These are phyloP conservation scores for Halictus ligatus DNA, from an alignment of 2,888 invertebrate genomes.

Conservation along the genomic window DNA sequence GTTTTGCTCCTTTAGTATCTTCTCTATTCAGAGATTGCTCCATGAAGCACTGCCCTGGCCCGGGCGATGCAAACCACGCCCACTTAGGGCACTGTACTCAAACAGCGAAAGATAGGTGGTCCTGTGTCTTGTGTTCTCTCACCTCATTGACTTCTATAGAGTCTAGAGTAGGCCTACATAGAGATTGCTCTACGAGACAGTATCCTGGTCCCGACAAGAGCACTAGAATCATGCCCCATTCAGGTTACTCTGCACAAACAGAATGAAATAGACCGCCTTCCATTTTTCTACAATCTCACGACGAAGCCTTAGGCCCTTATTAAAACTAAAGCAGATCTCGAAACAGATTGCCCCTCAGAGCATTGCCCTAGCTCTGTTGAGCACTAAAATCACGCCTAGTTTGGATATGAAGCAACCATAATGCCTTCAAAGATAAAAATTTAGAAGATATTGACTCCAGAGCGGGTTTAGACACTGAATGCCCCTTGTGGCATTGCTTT, in stretches of 20 bases:
- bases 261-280: not conserved
- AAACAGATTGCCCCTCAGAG: not conserved
- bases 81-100: not conserved
- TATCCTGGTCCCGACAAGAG: not conserved
- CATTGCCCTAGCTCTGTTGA: not conserved
- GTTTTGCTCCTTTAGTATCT: not conserved
- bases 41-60: not conserved
- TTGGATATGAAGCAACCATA: not conserved
- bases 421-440: not conserved
- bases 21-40: not conserved
- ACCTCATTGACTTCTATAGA: not conserved
- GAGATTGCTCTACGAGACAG: not conserved
- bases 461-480: not conserved
- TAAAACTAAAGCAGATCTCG: not conserved
- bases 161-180: not conserved
- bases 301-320: not conserved
- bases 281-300: not conserved
- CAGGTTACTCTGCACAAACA: not conserved
- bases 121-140: not conserved
- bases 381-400: not conserved
- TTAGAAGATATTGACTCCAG: not conserved
- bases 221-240: not conserved
- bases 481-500: not conserved
- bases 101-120: not conserved
- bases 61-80: not conserved